Conservation (phyloP, 2,113 vertebrate genomes). For the Lates calcarifer region DNA sequence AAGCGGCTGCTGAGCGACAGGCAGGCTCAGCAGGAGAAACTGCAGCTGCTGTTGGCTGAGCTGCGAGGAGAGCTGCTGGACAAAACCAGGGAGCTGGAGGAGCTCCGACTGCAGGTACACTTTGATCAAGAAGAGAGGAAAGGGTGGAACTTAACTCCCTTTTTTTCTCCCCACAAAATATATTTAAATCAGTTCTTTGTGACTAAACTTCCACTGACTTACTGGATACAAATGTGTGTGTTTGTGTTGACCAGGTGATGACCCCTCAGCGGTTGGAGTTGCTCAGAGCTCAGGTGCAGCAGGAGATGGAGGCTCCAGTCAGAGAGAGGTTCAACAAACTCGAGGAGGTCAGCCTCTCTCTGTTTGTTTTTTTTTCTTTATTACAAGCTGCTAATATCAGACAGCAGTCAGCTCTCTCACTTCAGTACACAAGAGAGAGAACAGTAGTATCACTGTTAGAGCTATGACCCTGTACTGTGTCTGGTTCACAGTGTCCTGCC, state of each 20-base stretch:
- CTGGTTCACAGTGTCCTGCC: background rate
- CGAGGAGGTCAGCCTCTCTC: constrained; percentile 87
- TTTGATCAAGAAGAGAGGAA: background rate
- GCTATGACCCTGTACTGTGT: background rate
- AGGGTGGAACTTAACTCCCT: background rate
- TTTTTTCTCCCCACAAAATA: background rate
- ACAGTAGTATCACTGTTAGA: background rate
- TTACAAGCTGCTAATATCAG: background rate
- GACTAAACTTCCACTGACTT: background rate
- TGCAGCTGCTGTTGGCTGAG: constrained; percentile 88
- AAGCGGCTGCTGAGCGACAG: constrained; percentile 86
- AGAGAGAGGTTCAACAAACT: constrained; percentile 89
- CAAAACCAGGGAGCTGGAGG: constrained; percentile 90
- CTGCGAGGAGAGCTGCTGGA: constrained; percentile 86
- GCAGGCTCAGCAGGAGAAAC: constrained; percentile 86
- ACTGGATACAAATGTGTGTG: background rate
- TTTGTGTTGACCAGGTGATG: constrained; percentile 85
- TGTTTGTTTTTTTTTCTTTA: background rate
- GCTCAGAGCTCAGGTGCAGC: constrained; percentile 91
- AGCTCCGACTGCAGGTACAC: constrained; percentile 89
- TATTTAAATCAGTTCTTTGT: background rate
- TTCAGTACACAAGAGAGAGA: background rate
- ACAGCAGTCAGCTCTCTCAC: background rate
- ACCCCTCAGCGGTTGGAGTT: constrained; percentile 93
- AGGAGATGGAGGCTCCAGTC: constrained; percentile 91